A percentile compares a stretch with the other conserved stretches of the same genome.
Conservation (phyloP, 2,888 invertebrate species). For the Leptopterna dolabrata region DNA sequence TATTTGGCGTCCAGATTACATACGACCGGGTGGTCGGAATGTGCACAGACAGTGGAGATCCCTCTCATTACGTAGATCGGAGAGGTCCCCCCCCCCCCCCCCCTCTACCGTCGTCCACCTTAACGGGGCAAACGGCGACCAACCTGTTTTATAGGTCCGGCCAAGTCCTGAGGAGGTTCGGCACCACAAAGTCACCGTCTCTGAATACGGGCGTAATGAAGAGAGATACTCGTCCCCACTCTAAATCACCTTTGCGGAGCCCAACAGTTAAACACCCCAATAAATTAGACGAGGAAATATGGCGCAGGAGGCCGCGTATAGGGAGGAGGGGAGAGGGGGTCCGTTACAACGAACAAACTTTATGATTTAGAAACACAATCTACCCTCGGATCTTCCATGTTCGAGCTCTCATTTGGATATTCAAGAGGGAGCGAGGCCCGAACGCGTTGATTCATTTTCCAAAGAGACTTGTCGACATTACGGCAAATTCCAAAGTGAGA, state of each 20-base stretch:
- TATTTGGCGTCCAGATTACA: background rate
- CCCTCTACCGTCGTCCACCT: no score
- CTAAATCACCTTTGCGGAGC: constrained; percentile 5
- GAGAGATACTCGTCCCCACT: constrained; percentile 2
- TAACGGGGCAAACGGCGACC: background rate
- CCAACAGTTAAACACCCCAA: constrained; percentile 2
- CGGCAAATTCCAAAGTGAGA: background rate
- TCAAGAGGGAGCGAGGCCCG: background rate
- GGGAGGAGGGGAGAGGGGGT: background rate
- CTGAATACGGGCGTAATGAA: constrained; percentile 1
- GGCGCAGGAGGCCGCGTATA: background rate
- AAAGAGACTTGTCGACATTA: background rate
- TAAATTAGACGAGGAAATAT: constrained; percentile 3
- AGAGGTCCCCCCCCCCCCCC: background rate
- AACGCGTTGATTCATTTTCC: constrained; percentile 2
- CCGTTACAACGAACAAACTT: background rate
- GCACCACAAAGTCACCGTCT: background rate
- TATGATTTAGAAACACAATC: constrained; percentile 11
- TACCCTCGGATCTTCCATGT: background rate
- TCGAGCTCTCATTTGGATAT: constrained; percentile 6
- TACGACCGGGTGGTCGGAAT: background rate
- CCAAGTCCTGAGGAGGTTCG: background rate
- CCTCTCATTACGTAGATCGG: background rate
- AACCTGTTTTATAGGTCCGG: constrained; percentile 7
- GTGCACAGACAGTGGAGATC: background rate